These are phyloP conservation scores for Idaea biselata DNA, from an alignment of 2,888 invertebrate species.

Conservation along the genomic window DNA sequence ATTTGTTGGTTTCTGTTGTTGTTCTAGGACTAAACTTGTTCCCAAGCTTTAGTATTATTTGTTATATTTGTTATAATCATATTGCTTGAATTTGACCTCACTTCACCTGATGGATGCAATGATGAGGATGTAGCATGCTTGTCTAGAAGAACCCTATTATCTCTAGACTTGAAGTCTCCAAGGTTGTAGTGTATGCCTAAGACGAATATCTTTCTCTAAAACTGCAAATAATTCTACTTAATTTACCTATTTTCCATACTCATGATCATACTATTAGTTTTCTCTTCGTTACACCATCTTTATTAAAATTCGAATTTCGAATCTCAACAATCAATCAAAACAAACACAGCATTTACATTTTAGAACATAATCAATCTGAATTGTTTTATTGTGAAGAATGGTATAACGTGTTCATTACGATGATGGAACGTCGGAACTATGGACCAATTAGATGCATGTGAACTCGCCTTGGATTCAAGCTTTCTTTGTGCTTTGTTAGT, in stretches of 20 bases:
- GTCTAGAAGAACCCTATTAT: no score
- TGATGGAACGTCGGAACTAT: conserved; percentile 28
- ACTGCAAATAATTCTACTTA: background rate
- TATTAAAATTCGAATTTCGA: conserved; percentile 10
- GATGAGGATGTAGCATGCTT: no score
- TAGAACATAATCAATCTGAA: conserved; percentile 24
- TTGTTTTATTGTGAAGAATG: conserved; percentile 25
- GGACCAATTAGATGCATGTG: conserved; percentile 44
- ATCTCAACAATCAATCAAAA: conserved; percentile 22
- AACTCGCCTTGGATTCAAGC: conserved; percentile 32
- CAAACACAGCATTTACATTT: conserved; percentile 23
- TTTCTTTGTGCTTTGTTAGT: conserved; percentile 43
- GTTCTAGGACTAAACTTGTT: background rate
- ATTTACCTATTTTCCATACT: background rate
- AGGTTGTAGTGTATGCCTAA: no score
- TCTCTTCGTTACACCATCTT: conserved; percentile 2
- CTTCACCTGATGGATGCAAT: no score
- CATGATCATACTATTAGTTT: background rate
- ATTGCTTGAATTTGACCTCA: no score
- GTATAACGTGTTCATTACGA: conserved; percentile 49
- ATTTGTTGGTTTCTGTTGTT: background rate
- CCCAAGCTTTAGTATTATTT: background rate
- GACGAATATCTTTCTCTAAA: background rate
- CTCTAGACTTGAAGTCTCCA: no score
- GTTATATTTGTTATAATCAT: background rate